These are phyloP conservation scores for Cyprinus carpio DNA, from an alignment of 2,113 vertebrate species.

Conservation along the genomic window DNA sequence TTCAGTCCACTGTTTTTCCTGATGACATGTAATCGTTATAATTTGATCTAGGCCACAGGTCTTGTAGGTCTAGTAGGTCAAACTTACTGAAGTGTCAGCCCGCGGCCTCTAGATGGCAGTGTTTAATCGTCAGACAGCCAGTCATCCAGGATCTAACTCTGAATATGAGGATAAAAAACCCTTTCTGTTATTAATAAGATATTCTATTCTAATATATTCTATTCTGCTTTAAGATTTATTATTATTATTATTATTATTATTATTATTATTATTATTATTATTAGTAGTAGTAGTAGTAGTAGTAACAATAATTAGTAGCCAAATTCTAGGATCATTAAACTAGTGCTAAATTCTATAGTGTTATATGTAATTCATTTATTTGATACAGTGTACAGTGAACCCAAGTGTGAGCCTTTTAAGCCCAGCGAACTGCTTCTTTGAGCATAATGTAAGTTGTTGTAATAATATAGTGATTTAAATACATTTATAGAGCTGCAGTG, in stretches of 20 bases:
- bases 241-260: background rate
- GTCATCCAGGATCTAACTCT: background rate
- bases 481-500: background rate
- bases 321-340: background rate
- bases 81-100: background rate
- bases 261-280: background rate
- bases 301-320: no score
- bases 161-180: background rate
- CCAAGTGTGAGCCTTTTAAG: background rate
- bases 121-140: constrained; percentile 3
- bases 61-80: background rate
- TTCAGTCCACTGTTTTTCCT: background rate
- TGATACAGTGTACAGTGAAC: background rate
- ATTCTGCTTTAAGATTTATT: background rate
- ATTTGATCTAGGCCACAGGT: background rate
- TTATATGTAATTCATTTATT: background rate
- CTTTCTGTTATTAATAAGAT: background rate
- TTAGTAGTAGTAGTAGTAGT: background rate
- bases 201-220: background rate
- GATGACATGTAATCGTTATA: background rate
- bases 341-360: background rate
- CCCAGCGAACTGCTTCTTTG: background rate
- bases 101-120: constrained; percentile 17
- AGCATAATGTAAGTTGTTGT: constrained; percentile 3
- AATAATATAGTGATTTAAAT: constrained; percentile 14